phyloP scores from a whole-genome alignment of 2,797 vertebrate genomes.

The Acridotheres tristis region DNA sequence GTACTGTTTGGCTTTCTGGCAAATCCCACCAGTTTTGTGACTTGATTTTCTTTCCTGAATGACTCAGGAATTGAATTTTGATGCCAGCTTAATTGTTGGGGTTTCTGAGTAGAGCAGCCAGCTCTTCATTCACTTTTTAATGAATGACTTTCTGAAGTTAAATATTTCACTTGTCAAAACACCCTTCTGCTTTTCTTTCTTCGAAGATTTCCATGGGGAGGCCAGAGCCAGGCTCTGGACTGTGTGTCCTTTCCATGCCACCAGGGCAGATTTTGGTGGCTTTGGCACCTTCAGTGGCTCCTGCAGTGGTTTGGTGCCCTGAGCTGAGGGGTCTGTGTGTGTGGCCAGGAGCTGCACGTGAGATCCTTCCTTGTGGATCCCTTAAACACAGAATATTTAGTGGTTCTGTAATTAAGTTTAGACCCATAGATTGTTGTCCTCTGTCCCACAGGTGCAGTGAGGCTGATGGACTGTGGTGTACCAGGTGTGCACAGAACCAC shows the following conservation, averaged over 20 bases:
- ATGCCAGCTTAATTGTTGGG: background rate
- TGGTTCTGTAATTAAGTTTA: background rate
- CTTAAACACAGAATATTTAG: no score
- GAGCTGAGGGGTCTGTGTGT: background rate
- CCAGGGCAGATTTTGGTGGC: background rate
- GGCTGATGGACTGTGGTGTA: no score
- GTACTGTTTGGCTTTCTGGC: background rate
- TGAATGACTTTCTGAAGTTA: background rate
- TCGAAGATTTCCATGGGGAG: background rate
- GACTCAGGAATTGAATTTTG: background rate
- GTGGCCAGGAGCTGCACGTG: background rate
- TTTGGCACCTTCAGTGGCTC: background rate
- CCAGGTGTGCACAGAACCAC: background rate
- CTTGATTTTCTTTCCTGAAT: background rate
- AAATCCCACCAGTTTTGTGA: background rate
- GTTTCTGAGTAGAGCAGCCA: background rate
- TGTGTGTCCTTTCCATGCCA: background rate
- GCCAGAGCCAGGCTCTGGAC: background rate
- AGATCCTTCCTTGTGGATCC: no score
- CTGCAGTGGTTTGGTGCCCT: background rate
- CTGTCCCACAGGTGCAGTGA: accelerated
- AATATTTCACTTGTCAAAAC: background rate
- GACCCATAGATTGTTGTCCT: background rate
- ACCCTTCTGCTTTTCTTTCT: background rate
- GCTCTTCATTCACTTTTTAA: background rate